Evolutionary conservation across 1,140 invertebrate species (phyloP).

Genomic region (Xylocopa sonorina): DNA sequence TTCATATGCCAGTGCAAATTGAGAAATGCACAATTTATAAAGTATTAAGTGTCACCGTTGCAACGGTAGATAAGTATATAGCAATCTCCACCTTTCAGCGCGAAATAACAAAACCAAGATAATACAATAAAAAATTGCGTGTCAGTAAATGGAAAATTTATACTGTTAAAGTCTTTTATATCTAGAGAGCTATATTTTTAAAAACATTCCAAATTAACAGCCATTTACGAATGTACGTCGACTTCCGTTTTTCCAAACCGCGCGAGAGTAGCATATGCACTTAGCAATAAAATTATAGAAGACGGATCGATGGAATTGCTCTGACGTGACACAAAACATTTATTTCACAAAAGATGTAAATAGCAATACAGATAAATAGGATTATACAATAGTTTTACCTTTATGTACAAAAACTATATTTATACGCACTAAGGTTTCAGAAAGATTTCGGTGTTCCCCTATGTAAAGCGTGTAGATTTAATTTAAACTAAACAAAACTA

Average conservation of each 20-base stretch:
- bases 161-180: no score
- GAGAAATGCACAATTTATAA: neutral
- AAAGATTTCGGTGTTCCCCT: neutral
- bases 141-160: no score
- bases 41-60: no score
- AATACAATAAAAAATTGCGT: no score
- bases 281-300: neutral
- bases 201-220: no score
- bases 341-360: conserved; percentile 50
- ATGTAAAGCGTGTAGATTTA: neutral
- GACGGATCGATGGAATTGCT: neutral
- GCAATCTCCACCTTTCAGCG: no score
- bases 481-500: neutral
- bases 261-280: neutral
- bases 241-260: neutral
- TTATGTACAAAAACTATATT: conserved; percentile 59
- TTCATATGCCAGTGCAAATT: neutral
- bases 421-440: conserved; percentile 22
- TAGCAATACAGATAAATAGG: conserved; percentile 43
- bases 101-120: no score
- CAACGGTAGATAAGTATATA: no score
- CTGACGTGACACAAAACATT: conserved; percentile 34
- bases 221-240: no score
- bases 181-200: no score
- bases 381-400: conserved; percentile 37